Conservation (phyloP, 1,140 invertebrate genomes). For the Charaxes varanes region DNA sequence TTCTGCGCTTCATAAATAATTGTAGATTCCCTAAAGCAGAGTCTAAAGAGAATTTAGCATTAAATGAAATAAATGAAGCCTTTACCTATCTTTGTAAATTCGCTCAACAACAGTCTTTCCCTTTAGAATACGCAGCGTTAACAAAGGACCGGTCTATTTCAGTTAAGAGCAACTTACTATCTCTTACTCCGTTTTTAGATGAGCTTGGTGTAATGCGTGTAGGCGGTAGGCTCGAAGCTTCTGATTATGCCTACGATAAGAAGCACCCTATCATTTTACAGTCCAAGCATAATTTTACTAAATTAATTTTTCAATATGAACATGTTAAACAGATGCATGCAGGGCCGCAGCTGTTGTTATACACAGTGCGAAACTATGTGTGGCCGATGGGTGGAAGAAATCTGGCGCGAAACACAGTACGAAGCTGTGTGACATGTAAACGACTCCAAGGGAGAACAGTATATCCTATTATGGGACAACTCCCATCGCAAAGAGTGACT, state of each 20-base stretch:
- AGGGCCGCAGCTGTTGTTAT: constrained; percentile 15
- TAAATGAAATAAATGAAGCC: no score
- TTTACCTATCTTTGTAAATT: no score
- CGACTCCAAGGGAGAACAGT: constrained; percentile 9
- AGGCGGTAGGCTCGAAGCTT: neutral
- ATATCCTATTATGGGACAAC: constrained; percentile 9
- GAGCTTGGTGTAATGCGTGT: neutral
- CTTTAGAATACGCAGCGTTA: neutral
- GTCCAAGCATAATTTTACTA: neutral
- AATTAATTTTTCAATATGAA: neutral
- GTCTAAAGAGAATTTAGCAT: no score
- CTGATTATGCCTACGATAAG: neutral
- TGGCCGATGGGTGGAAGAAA: constrained; percentile 15
- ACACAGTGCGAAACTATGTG: constrained; percentile 4
- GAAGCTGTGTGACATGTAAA: constrained; percentile 6
- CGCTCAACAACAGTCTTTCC: no score
- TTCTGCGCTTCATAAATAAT: no score
- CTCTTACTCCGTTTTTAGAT: neutral
- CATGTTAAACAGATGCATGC: neutral
- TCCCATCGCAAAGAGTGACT: constrained; percentile 10
- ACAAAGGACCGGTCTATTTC: neutral
- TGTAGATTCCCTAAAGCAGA: no score
- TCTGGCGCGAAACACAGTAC: constrained; percentile 12
- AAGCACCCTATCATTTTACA: neutral
- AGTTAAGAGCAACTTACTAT: neutral